Conservation (phyloP, 2,888 invertebrate genomes). For the Spisula subtruncata region DNA sequence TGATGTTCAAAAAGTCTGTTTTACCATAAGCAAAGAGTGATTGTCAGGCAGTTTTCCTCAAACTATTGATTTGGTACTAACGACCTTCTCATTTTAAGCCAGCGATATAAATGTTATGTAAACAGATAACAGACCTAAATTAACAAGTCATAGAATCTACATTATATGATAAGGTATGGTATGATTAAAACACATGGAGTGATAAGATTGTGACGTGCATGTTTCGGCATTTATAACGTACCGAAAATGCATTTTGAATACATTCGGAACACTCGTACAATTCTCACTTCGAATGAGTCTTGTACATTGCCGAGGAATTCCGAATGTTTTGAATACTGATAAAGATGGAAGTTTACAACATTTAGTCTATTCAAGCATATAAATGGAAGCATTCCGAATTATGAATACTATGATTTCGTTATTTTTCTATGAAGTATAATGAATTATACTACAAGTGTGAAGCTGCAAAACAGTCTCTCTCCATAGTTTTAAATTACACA, state of each 20-base stretch:
- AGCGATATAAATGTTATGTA: no score
- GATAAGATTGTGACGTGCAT: background rate
- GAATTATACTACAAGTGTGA: background rate
- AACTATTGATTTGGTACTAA: no score
- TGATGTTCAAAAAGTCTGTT: no score
- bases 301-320: no score
- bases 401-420: constrained; percentile 1
- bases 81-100: no score
- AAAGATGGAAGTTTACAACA: background rate
- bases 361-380: constrained; percentile 1
- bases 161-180: background rate
- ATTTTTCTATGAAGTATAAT: background rate
- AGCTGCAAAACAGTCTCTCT: background rate
- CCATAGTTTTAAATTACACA: background rate
- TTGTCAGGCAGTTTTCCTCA: no score
- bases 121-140: no score
- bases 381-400: background rate
- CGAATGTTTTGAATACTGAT: no score
- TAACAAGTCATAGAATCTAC: background rate
- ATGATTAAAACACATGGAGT: background rate
- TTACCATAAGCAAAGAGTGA: no score
- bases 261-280: no score
- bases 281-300: no score
- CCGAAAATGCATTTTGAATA: background rate
- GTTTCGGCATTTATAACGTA: background rate